A percentile compares a stretch with the other conserved stretches of the same genome.
Conservation (phyloP, 2,113 vertebrate species). For the Channa argus region DNA sequence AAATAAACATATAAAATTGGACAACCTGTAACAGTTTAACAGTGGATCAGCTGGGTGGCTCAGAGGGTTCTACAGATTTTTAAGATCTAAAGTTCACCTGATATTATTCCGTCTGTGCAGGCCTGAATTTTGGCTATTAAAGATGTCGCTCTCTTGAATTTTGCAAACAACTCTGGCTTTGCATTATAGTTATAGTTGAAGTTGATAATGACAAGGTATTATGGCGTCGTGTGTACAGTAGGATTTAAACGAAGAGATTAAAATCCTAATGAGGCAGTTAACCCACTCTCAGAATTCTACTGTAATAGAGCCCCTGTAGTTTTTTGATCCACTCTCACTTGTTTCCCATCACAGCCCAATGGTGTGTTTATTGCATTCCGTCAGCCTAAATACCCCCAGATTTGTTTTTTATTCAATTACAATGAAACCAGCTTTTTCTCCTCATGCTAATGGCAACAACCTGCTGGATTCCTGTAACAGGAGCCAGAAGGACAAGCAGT, state of each 20-base stretch:
- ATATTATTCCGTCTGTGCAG: no score
- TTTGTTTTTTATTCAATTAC: constrained; percentile 54
- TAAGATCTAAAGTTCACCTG: no score
- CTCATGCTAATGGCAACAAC: constrained; percentile 64
- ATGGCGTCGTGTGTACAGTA: no score
- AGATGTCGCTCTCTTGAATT: no score
- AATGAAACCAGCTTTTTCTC: constrained; percentile 48
- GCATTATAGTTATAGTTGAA: neutral
- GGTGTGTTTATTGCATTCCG: constrained; percentile 57
- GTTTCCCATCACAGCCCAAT: constrained; percentile 50
- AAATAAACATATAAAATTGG: no score
- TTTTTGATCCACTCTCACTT: constrained; percentile 39
- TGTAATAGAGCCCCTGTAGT: neutral
- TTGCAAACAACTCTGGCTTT: neutral
- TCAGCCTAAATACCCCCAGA: constrained; percentile 55
- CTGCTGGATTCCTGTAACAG: constrained; percentile 51
- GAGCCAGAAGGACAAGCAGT: constrained; percentile 29
- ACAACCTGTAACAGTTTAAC: neutral
- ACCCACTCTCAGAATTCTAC: neutral
- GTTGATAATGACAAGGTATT: neutral
- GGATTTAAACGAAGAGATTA: neutral
- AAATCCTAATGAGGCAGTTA: constrained; percentile 21
- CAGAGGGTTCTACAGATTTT: no score
- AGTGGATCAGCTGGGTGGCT: neutral
- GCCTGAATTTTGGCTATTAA: no score